Base-by-base conservation (phyloP, 2,797 vertebrate species). In the Apogon hyalosoma region DNA sequence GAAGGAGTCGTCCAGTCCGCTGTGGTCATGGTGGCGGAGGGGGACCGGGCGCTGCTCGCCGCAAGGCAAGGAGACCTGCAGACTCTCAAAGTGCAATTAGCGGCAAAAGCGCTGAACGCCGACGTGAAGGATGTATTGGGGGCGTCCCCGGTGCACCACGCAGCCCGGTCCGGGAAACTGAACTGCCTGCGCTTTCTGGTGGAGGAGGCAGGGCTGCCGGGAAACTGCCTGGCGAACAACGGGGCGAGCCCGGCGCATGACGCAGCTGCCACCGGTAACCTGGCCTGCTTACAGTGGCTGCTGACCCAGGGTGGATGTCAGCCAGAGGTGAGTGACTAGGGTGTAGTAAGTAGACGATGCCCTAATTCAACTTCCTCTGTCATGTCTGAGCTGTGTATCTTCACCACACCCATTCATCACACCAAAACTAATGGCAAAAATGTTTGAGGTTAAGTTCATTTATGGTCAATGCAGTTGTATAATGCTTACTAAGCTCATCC, bases 181-280 rank as follows among this genome's bases (percentile, higher is more conserved):
- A 79, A 80, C 78, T 97, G 95, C 41, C 79, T 99, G 71, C 96
- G 96, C 1, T 99, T 94, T 85, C 78, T 99, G 78, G 96, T 97
- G 85, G 95, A 97, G 16, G 96, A 98, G 68, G 95, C 93, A 1
- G 92, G 87, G 0, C 86, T 97, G 67, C 86, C 90, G 14, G 94
- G 92, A 2, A 87, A 92, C 68, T 84, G 90, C 74, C 75, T 94
- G 48, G 96, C 97, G 0, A 94, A 93, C 68, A 98, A 98, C 77
- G 96, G 97, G 15, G 97, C 97, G 12, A 97, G 93, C 0, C 95
- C 97, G 12, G 97, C 95, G 42, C 97, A 98, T 77, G 97, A 98
- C 87, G 97, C 97, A 10, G 96, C 97, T 1, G 97, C 97, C 90
- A 98, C 97, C 9, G 97, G 97, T 41, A 95, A 97, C 92, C 92